Evolutionary conservation across 2,888 invertebrate genomes (phyloP), one percentile per base, ranked within the genome.

Genomic region (Carterocephalus palaemon): DNA sequence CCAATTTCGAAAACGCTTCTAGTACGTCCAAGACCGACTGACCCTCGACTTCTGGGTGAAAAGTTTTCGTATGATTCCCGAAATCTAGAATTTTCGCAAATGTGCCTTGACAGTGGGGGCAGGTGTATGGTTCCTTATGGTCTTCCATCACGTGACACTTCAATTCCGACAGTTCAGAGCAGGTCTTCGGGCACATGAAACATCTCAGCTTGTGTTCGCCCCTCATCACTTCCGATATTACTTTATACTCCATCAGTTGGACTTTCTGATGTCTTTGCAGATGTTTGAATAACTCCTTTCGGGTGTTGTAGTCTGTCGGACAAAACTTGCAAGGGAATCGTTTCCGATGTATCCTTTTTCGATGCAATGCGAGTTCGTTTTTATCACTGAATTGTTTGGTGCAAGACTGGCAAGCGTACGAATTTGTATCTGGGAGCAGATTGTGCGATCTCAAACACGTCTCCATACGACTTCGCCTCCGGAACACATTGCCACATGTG

Each of bases 251-350:
- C 63, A 74, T 81, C n/a, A 84, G 48, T 45, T 86, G 86, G 0
- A 84, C 81, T 59, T 80, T 81, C 51, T 83, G 84, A 49, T 86
- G 86, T 23, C 75, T 64, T 53, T 77, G 77, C 12, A 86, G 57
- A 59, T 86, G 86, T 59, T 78, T 79, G 51, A 85, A 82, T 2
- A 86, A 60, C 40, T 81, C 80, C 50, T 84, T 85, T 0, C 78
- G 60, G 0, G 80, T 82, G 45, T 75, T 66, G 34, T 84, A 84
- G 51, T 84, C 82, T n/a, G 83, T 83, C 0, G 86, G 86, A 43
- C 86, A 86, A 48, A 86, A 85, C 57, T 86, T 86, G 50, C 86
- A 86, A 0, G 79, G 75, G 45, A 80, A 84, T 42, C 73, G 71
- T 51, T 82, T 84, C 36, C 76, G 62, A 23, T 85, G 86, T 2